phyloP scores from a whole-genome alignment of 35 echinoderm and acorn worm genomes.

The Heliocidaris tuberculata region DNA sequence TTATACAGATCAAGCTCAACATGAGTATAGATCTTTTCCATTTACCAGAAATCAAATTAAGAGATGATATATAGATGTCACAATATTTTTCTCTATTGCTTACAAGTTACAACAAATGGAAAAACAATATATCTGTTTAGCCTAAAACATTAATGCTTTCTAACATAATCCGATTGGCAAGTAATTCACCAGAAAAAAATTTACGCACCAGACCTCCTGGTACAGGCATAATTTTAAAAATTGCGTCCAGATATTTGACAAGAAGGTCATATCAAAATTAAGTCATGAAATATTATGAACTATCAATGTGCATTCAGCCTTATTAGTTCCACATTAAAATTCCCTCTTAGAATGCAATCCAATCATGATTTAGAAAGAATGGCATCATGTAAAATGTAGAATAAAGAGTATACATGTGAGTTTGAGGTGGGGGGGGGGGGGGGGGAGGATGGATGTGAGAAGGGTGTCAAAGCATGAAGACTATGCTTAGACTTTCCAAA shows the following conservation, averaged over 20 bases:
- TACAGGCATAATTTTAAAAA: background rate
- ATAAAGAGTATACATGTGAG: background rate
- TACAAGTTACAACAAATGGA: no score
- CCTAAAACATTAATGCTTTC: background rate
- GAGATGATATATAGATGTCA: no score
- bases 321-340: no score
- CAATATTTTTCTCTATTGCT: no score
- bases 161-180: background rate
- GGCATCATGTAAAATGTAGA: background rate
- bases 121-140: no score
- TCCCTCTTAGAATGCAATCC: no score
- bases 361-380: no score
- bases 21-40: no score
- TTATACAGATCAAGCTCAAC: no score
- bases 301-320: no score
- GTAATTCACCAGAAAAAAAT: background rate
- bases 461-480: background rate
- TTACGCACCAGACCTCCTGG: background rate
- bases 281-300: background rate
- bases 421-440: background rate
- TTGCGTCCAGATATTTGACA: background rate
- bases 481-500: background rate
- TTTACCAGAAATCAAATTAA: no score
- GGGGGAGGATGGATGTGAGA: background rate
- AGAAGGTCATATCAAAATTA: background rate